Base-by-base conservation (phyloP, 37 sponge, comb jelly and placozoan genomes). In the Agelas oroides region DNA sequence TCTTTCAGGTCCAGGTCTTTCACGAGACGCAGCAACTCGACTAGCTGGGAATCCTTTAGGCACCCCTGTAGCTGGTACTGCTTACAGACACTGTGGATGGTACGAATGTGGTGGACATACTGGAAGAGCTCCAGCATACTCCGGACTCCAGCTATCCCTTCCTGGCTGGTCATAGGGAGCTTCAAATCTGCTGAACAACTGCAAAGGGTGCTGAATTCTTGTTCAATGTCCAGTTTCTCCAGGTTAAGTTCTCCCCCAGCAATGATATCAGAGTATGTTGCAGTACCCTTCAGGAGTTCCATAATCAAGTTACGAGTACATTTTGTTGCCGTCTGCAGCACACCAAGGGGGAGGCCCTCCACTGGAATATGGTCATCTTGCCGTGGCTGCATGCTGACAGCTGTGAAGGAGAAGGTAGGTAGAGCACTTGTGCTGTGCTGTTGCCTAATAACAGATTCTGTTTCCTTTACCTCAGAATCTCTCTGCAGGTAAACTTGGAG, bases 101-200 rank as follows among this genome's bases (percentile, higher is more conserved):
- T 81, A 17, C 66, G 55, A 59, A 90, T 79, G 77, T 90, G 86
- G 18, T 59, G 27, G 11, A 78, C 76, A 64, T 70, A 90, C 86
- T 90, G 86, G 58, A 90, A 84, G 36, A 90, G 63, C 35, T 84
- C 75, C 62, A 85, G 57, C 31, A 90, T 75, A 41, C 66, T 70
- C 35, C 61, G 58, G 31, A 90, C 75, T 28, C 70, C 86, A 59
- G 40, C 61, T 34, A 84, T 24, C 37, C 73, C 85, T 41, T 72
- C 61, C n/a, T n/a, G n/a, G n/a, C n/a, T n/a, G n/a, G n/a, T n/a
- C n/a, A n/a, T n/a, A n/a, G n/a, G n/a, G n/a, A n/a, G n/a, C n/a
- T n/a, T n/a, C n/a, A n/a, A n/a, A n/a, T n/a, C n/a, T n/a, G n/a
- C n/a, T n/a, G n/a, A n/a, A n/a, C n/a, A n/a, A n/a, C n/a, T n/a